phyloP scores from a whole-genome alignment of 2,797 vertebrate species.

The Zenarchopterus dispar region DNA sequence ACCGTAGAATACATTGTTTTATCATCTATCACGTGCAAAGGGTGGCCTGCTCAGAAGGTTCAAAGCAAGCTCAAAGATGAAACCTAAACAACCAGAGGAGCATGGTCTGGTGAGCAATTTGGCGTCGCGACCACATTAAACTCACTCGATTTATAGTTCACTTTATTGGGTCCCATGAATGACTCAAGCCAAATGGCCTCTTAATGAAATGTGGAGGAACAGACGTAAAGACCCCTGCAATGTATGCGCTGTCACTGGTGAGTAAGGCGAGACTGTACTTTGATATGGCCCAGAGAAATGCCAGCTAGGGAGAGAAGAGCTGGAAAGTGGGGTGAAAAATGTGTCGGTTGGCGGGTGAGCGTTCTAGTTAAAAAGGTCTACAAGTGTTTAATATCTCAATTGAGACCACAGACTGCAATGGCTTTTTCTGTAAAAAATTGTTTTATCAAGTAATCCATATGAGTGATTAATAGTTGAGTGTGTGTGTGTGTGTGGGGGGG shows the following conservation, averaged over 20 bases:
- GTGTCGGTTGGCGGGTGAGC: conserved; percentile 26
- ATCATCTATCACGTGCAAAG: conserved; percentile 39
- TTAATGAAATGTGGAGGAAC: conserved; percentile 48
- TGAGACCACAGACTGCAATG: conserved; percentile 5
- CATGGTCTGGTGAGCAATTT: conserved; percentile 44
- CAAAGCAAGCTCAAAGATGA: conserved; percentile 52
- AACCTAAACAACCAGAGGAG: conserved; percentile 47
- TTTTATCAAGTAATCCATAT: conserved; percentile 8
- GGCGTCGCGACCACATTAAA: conserved; percentile 51
- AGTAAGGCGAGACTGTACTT: conserved; percentile 36
- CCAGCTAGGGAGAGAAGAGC: conserved; percentile 5
- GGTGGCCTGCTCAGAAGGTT: conserved; percentile 35
- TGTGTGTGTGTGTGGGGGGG: conserved; percentile 18
- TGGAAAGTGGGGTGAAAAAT: conserved; percentile 19
- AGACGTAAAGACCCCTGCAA: conserved; percentile 8
- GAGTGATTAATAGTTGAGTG: conserved; percentile 36
- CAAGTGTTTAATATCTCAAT: conserved; percentile 3
- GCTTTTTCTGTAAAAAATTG: background rate
- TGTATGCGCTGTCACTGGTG: conserved; percentile 27
- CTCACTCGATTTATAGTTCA: conserved; percentile 54
- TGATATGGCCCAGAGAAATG: conserved; percentile 35
- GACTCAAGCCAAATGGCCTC: conserved; percentile 54
- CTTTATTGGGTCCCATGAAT: conserved; percentile 57
- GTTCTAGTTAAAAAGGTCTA: conserved; percentile 33
- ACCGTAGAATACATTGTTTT: conserved; percentile 55